Evolutionary conservation across 1,140 invertebrate species (phyloP).

Genomic region (Euura saliciscinereae): DNA sequence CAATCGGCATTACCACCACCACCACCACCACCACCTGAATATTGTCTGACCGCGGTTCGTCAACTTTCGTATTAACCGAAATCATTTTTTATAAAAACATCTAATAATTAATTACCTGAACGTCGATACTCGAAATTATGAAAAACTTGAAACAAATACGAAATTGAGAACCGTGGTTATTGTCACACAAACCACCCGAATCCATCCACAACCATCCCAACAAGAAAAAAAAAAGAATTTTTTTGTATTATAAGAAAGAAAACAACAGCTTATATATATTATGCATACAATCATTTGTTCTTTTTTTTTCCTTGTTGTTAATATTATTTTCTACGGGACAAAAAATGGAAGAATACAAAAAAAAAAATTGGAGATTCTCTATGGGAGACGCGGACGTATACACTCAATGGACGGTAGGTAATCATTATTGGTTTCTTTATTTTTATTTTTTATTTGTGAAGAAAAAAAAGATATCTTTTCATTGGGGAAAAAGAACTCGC

Average conservation of each 20-base stretch:
- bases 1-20: no score
- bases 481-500: no score
- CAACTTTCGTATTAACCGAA: no score
- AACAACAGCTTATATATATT: not conserved
- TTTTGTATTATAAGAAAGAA: not conserved
- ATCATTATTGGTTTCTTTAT: not conserved
- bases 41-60: no score
- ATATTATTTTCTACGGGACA: not conserved
- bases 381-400: not conserved
- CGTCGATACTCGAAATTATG: no score
- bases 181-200: not conserved
- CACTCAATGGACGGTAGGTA: conserved; percentile 2
- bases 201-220: not conserved
- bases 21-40: no score
- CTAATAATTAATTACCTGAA: no score
- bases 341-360: not conserved
- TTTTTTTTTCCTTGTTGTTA: not conserved
- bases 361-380: not conserved
- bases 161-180: not conserved
- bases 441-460: not conserved
- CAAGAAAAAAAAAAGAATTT: not conserved
- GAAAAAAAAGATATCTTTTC: no score
- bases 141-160: not conserved
- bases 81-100: no score
- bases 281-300: not conserved